phyloP scores from a whole-genome alignment of 2,888 invertebrate species.

The Troilus luridus region DNA sequence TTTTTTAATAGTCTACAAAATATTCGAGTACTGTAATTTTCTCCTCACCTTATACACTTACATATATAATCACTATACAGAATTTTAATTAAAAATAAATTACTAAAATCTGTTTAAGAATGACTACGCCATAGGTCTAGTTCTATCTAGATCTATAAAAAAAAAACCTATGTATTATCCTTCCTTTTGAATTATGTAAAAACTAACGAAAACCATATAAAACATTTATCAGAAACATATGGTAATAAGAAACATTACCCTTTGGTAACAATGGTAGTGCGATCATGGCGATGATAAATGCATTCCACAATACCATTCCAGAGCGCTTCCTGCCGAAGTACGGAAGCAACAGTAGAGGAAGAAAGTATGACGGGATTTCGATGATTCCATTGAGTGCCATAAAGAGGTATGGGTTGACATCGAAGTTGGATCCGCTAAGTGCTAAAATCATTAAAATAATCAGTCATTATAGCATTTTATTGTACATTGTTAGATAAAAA shows the following conservation, averaged over 20 bases:
- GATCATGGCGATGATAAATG: slow-evolving; percentile 71
- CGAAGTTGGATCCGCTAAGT: slow-evolving; percentile 72
- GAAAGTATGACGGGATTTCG: slow-evolving; percentile 73
- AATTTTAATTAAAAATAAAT: too few relatives aligned
- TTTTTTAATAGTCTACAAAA: too few relatives aligned
- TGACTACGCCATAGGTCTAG: too few relatives aligned
- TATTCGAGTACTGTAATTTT: too few relatives aligned
- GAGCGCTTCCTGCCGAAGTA: slow-evolving; percentile 71
- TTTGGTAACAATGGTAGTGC: slow-evolving; percentile 70
- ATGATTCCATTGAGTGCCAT: slow-evolving; percentile 72
- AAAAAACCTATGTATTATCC: too few relatives aligned
- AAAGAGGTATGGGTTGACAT: slow-evolving; percentile 71
- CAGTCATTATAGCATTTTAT: not conserved
- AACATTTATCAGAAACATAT: not conserved
- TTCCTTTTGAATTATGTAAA: too few relatives aligned
- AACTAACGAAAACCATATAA: not conserved
- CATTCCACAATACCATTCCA: slow-evolving; percentile 70
- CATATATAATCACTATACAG: too few relatives aligned
- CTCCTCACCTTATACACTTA: too few relatives aligned
- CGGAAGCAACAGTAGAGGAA: slow-evolving; percentile 71
- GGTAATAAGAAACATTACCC: slow-evolving; percentile 69
- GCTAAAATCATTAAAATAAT: slow-evolving; percentile 68
- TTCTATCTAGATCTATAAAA: too few relatives aligned
- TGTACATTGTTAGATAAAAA: too few relatives aligned
- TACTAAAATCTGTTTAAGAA: too few relatives aligned